Base-by-base conservation (phyloP, 2,888 invertebrate species). In the Leptopilina drosophilae region DNA sequence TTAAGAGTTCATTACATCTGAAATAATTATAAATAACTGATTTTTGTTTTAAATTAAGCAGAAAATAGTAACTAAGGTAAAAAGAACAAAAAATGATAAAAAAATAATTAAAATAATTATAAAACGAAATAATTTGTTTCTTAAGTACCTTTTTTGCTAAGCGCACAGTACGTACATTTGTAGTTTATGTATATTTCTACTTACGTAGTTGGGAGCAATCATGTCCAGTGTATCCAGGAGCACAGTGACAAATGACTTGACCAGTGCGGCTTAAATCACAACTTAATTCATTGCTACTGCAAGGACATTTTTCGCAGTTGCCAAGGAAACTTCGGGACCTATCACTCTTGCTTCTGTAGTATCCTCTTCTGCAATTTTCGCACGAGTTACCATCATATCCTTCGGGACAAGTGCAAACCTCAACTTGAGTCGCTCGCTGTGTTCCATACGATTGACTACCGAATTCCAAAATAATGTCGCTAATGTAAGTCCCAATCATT, bases 341-440 rank as follows among this genome's bases (percentile, higher is more conserved):
- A 82, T 94, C 93, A 77, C 92, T 93, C 0, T 91, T 91, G 85
- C 96, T 95, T 79, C 95, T 94, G 90, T 96, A 97, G 90, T 95
- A 95, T 12, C 96, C 95, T 0, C 94, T 89, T 0, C 94, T 92
- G 88, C 97, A 97, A 7, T 89, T 92, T 91, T 98, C 97, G 88
- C 98, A 98, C 77, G 97, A 97, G 0, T 95, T 95, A 78, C 98
- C 98, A 11, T 92, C 92, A 88, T 97, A 97, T 1, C 97, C 98
- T 0, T 92, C 88, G 0, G 97, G 97, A 89, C 98, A 98, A 76
- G 94, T 93, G 90, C 98, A 99, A 66, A 95, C 94, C 93, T 99
- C 99, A 75, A 99, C 95, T 79, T 95, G 95, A 5, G 93, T 94
- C 0, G 98, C 97, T 64, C 93, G 93, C 9, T 93, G 93, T 85